Conservation (phyloP, 2,888 invertebrate genomes). For the Xestia rhomboidea region DNA sequence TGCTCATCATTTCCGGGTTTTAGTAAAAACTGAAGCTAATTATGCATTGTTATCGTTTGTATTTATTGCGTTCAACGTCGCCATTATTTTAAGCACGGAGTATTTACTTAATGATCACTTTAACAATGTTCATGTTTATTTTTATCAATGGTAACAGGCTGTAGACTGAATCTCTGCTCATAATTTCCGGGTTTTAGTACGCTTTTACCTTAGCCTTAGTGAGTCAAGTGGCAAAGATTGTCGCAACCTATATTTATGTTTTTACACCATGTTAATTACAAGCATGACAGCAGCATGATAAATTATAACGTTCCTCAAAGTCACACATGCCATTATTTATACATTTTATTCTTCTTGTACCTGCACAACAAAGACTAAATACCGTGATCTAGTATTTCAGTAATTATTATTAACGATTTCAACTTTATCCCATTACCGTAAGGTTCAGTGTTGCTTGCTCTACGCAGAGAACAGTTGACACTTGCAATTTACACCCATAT, state of each 20-base stretch:
- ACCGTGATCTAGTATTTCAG: conserved; percentile 32
- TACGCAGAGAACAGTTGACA: conserved; percentile 35
- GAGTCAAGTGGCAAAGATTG: neutral
- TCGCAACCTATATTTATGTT: conserved; percentile 34
- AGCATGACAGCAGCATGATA: conserved; percentile 47
- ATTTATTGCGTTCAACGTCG: too few species aligned
- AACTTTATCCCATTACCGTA: neutral
- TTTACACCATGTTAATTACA: conserved; percentile 46
- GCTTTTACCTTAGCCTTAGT: neutral
- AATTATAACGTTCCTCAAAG: conserved; percentile 53
- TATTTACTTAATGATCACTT: too few species aligned
- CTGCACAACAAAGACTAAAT: conserved; percentile 24
- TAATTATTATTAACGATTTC: conserved; percentile 1
- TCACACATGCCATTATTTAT: conserved; percentile 52
- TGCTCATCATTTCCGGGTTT: neutral
- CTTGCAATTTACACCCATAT: conserved; percentile 44
- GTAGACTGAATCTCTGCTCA: neutral
- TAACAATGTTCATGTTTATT: too few species aligned
- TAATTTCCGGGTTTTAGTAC: neutral
- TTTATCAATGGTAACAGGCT: neutral
- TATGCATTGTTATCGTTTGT: too few species aligned
- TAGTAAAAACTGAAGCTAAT: too few species aligned
- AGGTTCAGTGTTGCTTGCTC: conserved; percentile 23
- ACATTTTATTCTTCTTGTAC: conserved; percentile 36
- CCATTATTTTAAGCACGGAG: too few species aligned